Evolutionary conservation across 2,888 invertebrate species (phyloP).

Genomic region (Argynnis bischoffii): DNA sequence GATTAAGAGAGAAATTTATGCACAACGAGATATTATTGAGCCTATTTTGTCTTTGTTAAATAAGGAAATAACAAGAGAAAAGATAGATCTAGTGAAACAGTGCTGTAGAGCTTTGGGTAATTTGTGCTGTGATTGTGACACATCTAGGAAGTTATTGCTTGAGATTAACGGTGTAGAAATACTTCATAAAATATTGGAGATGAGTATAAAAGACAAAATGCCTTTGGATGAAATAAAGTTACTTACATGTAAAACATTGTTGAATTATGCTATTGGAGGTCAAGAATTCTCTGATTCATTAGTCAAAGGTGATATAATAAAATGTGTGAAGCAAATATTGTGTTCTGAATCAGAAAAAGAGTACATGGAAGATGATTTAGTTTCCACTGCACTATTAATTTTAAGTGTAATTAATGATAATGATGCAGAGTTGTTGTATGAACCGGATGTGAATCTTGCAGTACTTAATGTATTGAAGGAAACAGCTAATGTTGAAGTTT

Average conservation of each 20-base stretch:
- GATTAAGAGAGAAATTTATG: constrained; percentile 87
- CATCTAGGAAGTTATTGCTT: constrained; percentile 80
- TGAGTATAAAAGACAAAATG: constrained; percentile 51
- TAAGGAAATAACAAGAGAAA: constrained; percentile 59
- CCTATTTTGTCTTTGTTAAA: constrained; percentile 81
- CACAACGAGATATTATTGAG: constrained; percentile 82
- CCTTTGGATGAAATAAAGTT: constrained; percentile 79
- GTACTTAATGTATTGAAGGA: constrained; percentile 85
- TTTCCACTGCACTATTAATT: constrained; percentile 81
- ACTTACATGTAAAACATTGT: constrained; percentile 87
- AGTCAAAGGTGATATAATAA: constrained; percentile 79
- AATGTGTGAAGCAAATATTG: constrained; percentile 79
- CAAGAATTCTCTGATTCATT: constrained; percentile 84
- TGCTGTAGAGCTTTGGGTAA: constrained; percentile 93
- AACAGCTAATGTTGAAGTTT: constrained; percentile 87
- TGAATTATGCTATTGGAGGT: constrained; percentile 91
- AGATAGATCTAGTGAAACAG: constrained; percentile 85
- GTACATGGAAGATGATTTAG: constrained; percentile 80
- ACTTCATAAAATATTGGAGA: constrained; percentile 66
- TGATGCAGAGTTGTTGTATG: constrained; percentile 82
- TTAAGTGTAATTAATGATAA: constrained; percentile 85
- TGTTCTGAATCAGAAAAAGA: constrained; percentile 70
- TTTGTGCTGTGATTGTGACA: constrained; percentile 93
- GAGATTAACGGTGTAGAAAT: constrained; percentile 74
- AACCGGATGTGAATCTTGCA: constrained; percentile 78